Conservation (phyloP, 2,113 vertebrate species). For the Shinisaurus crocodilurus region DNA sequence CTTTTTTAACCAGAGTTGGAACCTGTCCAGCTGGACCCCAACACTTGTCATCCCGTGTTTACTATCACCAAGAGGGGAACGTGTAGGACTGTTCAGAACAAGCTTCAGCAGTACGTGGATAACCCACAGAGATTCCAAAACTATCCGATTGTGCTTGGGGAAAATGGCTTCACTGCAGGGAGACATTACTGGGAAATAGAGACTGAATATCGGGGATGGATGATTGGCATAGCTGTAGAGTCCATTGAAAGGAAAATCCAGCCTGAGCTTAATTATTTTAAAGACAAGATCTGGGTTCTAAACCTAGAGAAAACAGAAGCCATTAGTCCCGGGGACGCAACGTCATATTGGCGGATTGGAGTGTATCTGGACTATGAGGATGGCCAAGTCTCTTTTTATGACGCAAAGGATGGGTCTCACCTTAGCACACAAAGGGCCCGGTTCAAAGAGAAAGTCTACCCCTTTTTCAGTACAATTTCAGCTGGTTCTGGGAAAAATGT, state of each 20-base stretch:
- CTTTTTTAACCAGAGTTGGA: background rate
- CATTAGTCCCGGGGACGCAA: background rate
- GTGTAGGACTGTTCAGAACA: background rate
- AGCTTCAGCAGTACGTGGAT: fast-evolving
- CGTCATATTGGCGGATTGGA: background rate
- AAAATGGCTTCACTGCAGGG: background rate
- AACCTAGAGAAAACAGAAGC: too few species aligned
- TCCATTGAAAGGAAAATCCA: background rate
- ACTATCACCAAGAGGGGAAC: background rate
- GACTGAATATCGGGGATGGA: background rate
- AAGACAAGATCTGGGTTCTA: background rate
- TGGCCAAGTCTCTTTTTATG: constrained; percentile 2
- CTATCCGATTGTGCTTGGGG: background rate
- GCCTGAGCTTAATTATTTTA: too few species aligned
- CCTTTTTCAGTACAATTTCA: background rate
- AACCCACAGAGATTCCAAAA: background rate
- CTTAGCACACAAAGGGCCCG: background rate
- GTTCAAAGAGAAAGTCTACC: background rate
- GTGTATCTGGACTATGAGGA: background rate
- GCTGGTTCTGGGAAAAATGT: fast-evolving
- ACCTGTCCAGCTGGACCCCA: background rate
- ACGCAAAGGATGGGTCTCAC: background rate
- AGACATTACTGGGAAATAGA: constrained; percentile 1
- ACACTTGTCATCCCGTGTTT: background rate
- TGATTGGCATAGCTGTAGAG: background rate